These are phyloP conservation scores for Otus sunia DNA, from an alignment of 2,113 vertebrate species.

Conservation along the genomic window DNA sequence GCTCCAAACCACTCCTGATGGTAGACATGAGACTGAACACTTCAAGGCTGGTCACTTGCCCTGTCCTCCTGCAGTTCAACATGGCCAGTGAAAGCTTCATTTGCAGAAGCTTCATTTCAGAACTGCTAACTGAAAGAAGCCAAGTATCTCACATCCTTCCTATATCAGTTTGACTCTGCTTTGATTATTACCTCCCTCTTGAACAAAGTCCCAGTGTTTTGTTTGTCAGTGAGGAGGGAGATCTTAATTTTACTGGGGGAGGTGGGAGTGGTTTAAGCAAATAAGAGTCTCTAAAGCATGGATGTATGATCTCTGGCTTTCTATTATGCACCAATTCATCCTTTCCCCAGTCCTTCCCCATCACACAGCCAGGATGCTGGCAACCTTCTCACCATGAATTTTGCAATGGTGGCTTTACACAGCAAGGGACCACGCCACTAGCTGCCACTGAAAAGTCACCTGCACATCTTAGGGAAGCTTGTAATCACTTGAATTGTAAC, in stretches of 20 bases:
- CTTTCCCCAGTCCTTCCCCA: not conserved
- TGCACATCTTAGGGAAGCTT: not conserved
- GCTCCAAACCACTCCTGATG: not conserved
- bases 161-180: not conserved
- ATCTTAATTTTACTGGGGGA: not conserved
- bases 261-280: not conserved
- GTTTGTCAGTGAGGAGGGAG: not conserved
- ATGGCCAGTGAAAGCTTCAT: rapidly evolving
- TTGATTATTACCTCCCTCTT: not conserved
- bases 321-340: not conserved
- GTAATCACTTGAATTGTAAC: not conserved
- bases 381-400: not conserved
- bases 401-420: rapidly evolving
- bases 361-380: not conserved
- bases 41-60: too few relatives aligned
- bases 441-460: not conserved
- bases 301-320: not conserved
- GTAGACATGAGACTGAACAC: not conserved
- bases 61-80: not conserved
- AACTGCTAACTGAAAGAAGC: not conserved
- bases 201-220: not conserved
- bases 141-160: not conserved
- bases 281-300: not conserved
- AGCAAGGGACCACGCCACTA: not conserved
- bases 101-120: not conserved